These are phyloP conservation scores for Corythaeola cristata DNA, from an alignment of 2,113 vertebrate species.

Conservation along the genomic window DNA sequence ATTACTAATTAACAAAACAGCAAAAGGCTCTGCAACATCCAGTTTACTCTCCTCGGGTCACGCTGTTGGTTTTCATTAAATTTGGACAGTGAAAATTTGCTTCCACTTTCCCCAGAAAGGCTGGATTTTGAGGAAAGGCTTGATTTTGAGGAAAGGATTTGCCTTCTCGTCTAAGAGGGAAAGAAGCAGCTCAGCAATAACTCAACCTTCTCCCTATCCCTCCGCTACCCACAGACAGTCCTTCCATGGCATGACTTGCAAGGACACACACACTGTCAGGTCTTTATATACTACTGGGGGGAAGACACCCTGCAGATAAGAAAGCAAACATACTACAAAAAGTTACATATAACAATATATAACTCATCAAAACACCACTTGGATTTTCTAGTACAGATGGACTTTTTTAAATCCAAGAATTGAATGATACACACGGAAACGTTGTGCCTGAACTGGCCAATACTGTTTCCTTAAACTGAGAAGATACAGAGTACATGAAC, in stretches of 20 bases:
- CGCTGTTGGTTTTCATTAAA: background rate
- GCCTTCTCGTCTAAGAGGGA: background rate
- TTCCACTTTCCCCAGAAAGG: background rate
- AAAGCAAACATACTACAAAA: background rate
- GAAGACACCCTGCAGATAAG: background rate
- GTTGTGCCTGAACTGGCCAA: background rate
- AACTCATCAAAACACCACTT: background rate
- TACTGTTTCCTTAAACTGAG: background rate
- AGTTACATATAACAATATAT: background rate
- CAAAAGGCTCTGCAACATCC: background rate
- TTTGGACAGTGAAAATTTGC: background rate
- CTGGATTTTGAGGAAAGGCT: background rate
- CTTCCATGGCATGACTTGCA: background rate
- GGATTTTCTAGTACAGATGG: background rate
- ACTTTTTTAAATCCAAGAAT: background rate
- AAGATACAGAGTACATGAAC: background rate
- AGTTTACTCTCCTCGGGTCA: background rate
- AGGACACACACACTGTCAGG: background rate
- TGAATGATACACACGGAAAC: background rate
- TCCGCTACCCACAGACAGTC: background rate
- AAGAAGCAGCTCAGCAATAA: background rate
- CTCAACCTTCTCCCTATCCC: background rate
- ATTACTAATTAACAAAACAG: constrained; percentile 55
- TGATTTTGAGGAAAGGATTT: background rate
- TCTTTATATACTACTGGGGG: background rate